Conservation (phyloP, 2,888 invertebrate genomes). For the Eulithis prunata region DNA sequence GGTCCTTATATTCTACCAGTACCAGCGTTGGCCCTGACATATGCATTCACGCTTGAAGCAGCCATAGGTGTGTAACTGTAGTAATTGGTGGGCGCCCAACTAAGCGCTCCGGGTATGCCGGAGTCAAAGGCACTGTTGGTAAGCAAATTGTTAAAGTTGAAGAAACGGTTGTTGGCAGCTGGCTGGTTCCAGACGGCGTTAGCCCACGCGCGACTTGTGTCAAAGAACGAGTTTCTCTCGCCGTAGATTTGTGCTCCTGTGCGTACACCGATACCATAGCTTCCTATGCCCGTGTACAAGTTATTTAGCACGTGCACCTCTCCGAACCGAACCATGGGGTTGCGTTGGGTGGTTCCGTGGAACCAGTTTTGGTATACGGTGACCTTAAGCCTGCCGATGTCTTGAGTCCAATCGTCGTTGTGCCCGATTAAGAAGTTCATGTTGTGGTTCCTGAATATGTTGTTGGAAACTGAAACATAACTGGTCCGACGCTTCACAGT, state of each 20-base stretch:
- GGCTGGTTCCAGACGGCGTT: conserved; percentile 14
- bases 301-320: conserved; percentile 30
- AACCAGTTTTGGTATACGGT: conserved; percentile 32
- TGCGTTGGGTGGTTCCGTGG: conserved; percentile 24
- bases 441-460: conserved; percentile 31
- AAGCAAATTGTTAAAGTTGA: conserved; percentile 15
- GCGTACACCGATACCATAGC: conserved; percentile 27
- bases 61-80: conserved; percentile 25
- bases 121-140: conserved; percentile 20
- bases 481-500: conserved; percentile 10
- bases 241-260: conserved; percentile 18
- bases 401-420: conserved; percentile 12
- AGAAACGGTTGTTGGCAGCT: conserved; percentile 2
- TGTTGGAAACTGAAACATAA: conserved; percentile 25
- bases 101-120: not conserved
- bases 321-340: conserved; percentile 31
- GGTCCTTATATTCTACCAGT: conserved; percentile 6
- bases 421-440: conserved; percentile 28
- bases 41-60: not conserved
- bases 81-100: conserved; percentile 13
- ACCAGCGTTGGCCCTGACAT: conserved; percentile 22
- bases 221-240: conserved; percentile 24
- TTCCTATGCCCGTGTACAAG: conserved; percentile 19
- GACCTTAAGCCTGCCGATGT: conserved; percentile 20
- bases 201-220: conserved; percentile 25